Percentiles rank a stretch among this genome's conserved stretches.
Conservation (phyloP, 2,797 vertebrate genomes). For the Botia kubotai region DNA sequence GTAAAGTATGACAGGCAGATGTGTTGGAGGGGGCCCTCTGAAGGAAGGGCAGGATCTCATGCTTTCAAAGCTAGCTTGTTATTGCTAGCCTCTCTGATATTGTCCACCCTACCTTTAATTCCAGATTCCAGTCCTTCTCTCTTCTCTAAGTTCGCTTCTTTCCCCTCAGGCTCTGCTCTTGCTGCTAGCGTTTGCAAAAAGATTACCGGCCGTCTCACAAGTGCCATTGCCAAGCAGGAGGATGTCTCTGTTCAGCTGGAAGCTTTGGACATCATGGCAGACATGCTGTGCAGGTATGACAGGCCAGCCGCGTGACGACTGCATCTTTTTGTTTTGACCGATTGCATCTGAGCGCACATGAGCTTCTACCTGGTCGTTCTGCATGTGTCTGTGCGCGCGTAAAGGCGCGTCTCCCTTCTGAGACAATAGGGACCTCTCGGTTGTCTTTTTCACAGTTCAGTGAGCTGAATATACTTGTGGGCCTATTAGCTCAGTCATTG, state of each 20-base stretch:
- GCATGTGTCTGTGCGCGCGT: not conserved
- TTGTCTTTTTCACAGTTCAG: constrained; percentile 12
- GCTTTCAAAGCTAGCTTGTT: no score
- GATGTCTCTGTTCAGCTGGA: constrained; percentile 98
- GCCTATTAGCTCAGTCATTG: constrained; percentile 3
- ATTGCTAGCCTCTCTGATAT: no score
- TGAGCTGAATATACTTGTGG: not conserved
- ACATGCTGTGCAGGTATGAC: constrained; percentile 96
- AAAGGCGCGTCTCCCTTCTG: not conserved
- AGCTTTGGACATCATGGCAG: constrained; percentile 98
- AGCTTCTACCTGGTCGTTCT: constrained; percentile 12
- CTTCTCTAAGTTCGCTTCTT: constrained; percentile 11
- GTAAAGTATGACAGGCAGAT: no score
- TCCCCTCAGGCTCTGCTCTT: constrained; percentile 87
- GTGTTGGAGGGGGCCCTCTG: no score
- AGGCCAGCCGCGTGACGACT: not conserved
- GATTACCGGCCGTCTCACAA: constrained; percentile 98
- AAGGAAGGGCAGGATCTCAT: no score
- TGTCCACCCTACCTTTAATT: no score
- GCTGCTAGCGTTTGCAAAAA: constrained; percentile 99
- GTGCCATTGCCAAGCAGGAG: constrained; percentile 98
- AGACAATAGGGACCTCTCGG: not conserved
- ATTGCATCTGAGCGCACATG: not conserved
- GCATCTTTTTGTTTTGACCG: constrained; percentile 5
- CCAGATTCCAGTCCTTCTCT: no score